phyloP scores from a whole-genome alignment of 2,888 invertebrate genomes.

The Teleiodes luculella region DNA sequence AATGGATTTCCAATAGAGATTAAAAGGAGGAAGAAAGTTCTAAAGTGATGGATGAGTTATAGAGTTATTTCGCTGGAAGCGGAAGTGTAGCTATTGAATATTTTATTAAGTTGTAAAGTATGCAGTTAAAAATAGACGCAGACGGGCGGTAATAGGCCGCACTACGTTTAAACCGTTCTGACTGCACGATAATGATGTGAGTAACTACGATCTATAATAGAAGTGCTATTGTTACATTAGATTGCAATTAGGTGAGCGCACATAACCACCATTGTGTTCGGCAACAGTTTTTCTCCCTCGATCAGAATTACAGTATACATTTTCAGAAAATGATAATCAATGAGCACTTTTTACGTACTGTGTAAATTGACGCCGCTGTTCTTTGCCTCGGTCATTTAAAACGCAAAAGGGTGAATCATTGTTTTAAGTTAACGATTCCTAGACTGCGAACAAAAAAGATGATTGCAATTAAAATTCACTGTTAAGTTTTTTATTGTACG shows the following conservation, averaged over 20 bases:
- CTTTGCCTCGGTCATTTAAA: constrained; percentile 14
- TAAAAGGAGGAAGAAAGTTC: background rate
- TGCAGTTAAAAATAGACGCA: background rate
- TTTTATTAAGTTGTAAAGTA: too few species aligned
- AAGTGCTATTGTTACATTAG: constrained; percentile 7
- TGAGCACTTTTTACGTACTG: constrained; percentile 9
- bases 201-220: constrained; percentile 4
- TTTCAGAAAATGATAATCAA: constrained; percentile 15
- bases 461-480: constrained; percentile 20
- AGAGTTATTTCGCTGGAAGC: too few species aligned
- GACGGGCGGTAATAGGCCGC: background rate
- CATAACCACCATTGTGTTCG: constrained; percentile 1
- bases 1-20: constrained; percentile 18
- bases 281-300: constrained; percentile 7
- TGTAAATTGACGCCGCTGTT: constrained; percentile 14
- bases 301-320: constrained; percentile 10
- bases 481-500: constrained; percentile 16
- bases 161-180: background rate
- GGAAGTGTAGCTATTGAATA: too few species aligned
- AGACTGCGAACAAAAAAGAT: constrained; percentile 15
- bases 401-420: constrained; percentile 18
- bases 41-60: background rate
- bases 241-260: constrained; percentile 8
- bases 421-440: constrained; percentile 14
- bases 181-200: constrained; percentile 1